Percentiles rank a stretch among this genome's conserved stretches.
phyloP scores from a whole-genome alignment of 53 echinoderm and acorn worm species.

The Zoroaster sp. region DNA sequence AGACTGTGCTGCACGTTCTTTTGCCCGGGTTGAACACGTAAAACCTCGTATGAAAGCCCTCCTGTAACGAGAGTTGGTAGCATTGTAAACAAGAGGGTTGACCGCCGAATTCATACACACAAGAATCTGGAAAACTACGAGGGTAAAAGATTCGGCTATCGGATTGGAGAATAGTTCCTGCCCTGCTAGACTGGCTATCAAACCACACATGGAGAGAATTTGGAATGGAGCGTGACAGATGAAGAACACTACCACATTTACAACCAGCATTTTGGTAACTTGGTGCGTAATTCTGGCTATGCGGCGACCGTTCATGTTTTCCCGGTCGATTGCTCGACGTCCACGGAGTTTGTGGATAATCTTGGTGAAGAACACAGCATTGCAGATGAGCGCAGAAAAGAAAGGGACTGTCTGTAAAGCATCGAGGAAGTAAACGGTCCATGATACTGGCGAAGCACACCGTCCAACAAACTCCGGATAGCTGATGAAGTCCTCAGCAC shows the following conservation, averaged over 20 bases:
- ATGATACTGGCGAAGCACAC: not conserved
- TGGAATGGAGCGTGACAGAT: constrained; percentile 35
- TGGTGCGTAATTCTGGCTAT: constrained; percentile 11
- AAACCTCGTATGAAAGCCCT: constrained; percentile 7
- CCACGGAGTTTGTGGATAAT: constrained; percentile 42
- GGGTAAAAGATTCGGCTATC: not conserved
- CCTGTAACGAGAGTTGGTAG: constrained; percentile 32
- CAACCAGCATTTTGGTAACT: constrained; percentile 31
- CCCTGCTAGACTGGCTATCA: not conserved
- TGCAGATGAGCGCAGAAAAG: constrained; percentile 26
- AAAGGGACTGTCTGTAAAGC: constrained; percentile 36
- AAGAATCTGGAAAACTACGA: not conserved
- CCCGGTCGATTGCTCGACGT: not conserved
- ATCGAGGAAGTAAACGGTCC: not conserved
- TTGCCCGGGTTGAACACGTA: not conserved
- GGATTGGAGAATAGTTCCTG: not conserved
- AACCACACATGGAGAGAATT: not conserved
- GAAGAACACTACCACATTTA: constrained; percentile 38
- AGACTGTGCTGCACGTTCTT: not conserved
- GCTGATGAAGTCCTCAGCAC: not conserved
- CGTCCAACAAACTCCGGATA: not conserved
- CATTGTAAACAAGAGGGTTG: constrained; percentile 34
- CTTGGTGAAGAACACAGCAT: constrained; percentile 20
- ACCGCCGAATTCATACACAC: constrained; percentile 14
- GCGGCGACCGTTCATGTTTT: not conserved